phyloP scores from a whole-genome alignment of 2,113 vertebrate species.

The Chrysemys picta region DNA sequence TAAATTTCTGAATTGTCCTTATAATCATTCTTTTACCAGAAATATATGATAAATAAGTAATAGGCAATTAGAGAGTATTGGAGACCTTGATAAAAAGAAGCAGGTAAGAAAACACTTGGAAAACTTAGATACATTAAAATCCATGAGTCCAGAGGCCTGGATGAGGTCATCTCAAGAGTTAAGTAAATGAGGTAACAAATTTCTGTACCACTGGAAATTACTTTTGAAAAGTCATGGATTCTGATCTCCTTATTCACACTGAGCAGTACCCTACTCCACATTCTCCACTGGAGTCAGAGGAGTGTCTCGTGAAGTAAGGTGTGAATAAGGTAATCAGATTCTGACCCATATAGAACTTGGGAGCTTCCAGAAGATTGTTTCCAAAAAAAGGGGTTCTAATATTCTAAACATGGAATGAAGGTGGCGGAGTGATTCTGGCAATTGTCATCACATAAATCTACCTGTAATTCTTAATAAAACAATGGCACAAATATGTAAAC shows the following conservation, averaged over 20 bases:
- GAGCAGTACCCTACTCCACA: neutral
- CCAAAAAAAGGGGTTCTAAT: neutral
- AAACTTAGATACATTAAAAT: neutral
- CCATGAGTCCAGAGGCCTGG: neutral
- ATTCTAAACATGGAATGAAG: neutral
- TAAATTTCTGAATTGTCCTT: neutral
- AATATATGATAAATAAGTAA: neutral
- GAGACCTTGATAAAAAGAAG: neutral
- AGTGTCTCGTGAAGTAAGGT: neutral
- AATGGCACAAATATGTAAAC: neutral
- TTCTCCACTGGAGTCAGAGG: neutral
- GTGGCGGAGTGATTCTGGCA: neutral
- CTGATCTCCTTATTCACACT: neutral
- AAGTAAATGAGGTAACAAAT: neutral
- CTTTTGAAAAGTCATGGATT: neutral
- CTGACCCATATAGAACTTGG: neutral
- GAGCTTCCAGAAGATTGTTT: constrained; percentile 15
- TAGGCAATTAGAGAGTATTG: neutral
- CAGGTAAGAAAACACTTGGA: neutral
- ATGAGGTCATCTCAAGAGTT: neutral
- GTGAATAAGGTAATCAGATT: neutral
- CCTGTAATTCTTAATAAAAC: neutral
- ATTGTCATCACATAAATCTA: neutral
- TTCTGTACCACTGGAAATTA: neutral
- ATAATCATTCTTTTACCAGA: neutral